phyloP scores from a whole-genome alignment of 2,797 vertebrate genomes.

The Platalea minor region DNA sequence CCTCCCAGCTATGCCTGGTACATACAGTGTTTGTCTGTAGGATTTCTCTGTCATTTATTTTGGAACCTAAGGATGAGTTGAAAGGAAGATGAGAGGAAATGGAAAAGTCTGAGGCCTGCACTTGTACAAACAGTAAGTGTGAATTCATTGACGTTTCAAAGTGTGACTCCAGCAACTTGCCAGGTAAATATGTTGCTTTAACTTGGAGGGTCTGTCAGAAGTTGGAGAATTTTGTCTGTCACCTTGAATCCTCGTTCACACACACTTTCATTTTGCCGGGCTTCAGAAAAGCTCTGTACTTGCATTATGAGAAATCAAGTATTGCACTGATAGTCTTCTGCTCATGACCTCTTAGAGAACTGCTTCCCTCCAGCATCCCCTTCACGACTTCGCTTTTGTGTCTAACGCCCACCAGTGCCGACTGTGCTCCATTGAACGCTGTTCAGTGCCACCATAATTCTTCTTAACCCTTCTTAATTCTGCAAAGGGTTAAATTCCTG shows the following conservation, averaged over 20 bases:
- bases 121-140: not conserved
- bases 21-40: not conserved
- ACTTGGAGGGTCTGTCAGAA: not conserved
- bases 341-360: not conserved
- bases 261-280: not conserved
- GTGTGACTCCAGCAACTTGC: fast-evolving
- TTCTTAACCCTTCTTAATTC: not conserved
- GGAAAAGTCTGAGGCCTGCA: not conserved
- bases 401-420: not conserved
- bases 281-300: not conserved
- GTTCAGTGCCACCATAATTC: not conserved
- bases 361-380: not conserved
- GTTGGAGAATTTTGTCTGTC: not conserved
- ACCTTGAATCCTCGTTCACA: not conserved
- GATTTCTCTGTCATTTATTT: not conserved
- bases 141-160: not conserved
- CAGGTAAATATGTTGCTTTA: not conserved
- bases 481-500: not conserved
- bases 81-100: not conserved
- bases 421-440: fast-evolving
- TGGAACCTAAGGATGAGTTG: not conserved
- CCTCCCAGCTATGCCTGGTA: no score
- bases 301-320: not conserved
- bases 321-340: not conserved
- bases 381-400: not conserved